Evolutionary conservation across 2,797 vertebrate species (phyloP), one percentile per base, ranked within the genome.

Genomic region (Anguilla anguilla): DNA sequence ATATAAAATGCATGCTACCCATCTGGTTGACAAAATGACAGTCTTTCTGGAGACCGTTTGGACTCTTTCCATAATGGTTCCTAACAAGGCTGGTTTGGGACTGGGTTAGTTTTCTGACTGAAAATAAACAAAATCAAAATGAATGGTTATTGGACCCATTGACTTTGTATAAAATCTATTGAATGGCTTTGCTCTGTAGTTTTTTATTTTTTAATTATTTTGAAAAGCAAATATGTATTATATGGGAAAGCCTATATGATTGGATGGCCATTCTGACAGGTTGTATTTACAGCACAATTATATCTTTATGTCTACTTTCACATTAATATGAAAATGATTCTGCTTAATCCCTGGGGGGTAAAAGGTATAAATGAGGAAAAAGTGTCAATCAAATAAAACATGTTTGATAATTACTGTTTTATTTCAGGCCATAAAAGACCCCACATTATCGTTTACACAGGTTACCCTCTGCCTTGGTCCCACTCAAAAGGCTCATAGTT

Each of bases 1-100:
- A 90, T 91, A 86, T 35, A 88, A 91, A 91, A 92, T 89, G 89
- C 87, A 89, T 88, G 86, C 89, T 91, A 90, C 89, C 90, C 88
- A 91, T 92, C 90, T 87, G 88, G 89, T 89, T 90, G 86, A 91
- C 84, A 84, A 82, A 88, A 59, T 86, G 59, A 83, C 86, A 87
- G 88, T 90, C 81, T 86, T 83, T 86, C 87, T 67, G 77, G 81
- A 51, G 88, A 84, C 46, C 72, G 81, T 90, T 89, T 88, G 83
- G 69, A 87, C 85, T 83, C 64, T 79, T 88, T 82, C 88, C 67
- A 69, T 86, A 87, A 91, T 85, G 84, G 87, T 67, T 51, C 88
- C 88, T 81, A 64, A 87, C 86, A 89, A 86, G 87, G 85, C 79
- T 74, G 83, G 88, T 87, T 88, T 74, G 55, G 82, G 83, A 77